phyloP scores from a whole-genome alignment of 2,888 invertebrate species.

The Cynaeus angustus region DNA sequence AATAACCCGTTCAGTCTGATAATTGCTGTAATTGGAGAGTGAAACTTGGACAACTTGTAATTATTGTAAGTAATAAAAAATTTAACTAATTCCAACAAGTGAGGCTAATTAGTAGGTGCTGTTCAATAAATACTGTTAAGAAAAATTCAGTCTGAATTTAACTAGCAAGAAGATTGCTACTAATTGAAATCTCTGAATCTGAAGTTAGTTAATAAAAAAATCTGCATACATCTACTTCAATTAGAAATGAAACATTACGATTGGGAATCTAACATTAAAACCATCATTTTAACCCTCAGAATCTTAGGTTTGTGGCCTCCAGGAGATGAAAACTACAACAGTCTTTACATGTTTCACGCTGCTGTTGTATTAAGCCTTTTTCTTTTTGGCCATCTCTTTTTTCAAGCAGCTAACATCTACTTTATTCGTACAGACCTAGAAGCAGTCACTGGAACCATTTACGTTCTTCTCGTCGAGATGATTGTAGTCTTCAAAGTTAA shows the following conservation, averaged over 20 bases:
- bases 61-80: not conserved
- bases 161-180: too few relatives aligned
- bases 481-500: slow-evolving; percentile 29
- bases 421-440: slow-evolving; percentile 19
- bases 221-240: too few relatives aligned
- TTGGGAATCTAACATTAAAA: slow-evolving; percentile 17
- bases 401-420: slow-evolving; percentile 32
- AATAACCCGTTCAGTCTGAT: not conserved
- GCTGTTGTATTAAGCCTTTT: not conserved
- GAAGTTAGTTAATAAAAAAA: too few relatives aligned
- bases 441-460: slow-evolving; percentile 27
- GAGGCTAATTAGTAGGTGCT: too few relatives aligned
- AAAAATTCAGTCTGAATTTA: too few relatives aligned
- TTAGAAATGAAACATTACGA: slow-evolving; percentile 14
- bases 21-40: slow-evolving; percentile 1
- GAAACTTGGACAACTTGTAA: too few relatives aligned
- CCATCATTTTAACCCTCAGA: slow-evolving; percentile 3
- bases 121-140: too few relatives aligned
- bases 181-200: too few relatives aligned
- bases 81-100: not conserved
- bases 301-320: slow-evolving; percentile 18
- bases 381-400: slow-evolving; percentile 19
- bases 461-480: slow-evolving; percentile 24
- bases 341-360: slow-evolving; percentile 18
- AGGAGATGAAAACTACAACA: slow-evolving; percentile 9